Conservation (phyloP, 2,113 vertebrate genomes). For the Coregonus clupeaformis region DNA sequence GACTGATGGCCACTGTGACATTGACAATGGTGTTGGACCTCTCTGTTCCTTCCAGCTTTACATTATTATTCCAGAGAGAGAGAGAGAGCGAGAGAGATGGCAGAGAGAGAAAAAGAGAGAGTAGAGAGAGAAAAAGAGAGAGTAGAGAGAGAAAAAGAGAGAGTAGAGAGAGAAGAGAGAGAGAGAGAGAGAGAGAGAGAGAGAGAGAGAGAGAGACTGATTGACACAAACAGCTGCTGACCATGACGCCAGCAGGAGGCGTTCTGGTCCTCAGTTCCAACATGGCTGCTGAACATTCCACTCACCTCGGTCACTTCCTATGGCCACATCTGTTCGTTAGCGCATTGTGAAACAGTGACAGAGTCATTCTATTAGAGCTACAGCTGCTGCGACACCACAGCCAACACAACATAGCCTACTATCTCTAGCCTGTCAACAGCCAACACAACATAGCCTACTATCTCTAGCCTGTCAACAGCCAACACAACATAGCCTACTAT, state of each 20-base stretch:
- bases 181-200: neutral
- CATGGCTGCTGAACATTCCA: neutral
- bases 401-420: neutral
- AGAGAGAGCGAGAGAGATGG: neutral
- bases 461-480: too few species aligned
- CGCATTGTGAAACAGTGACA: neutral
- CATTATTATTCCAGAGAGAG: neutral
- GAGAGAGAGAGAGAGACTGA: neutral
- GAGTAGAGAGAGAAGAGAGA: neutral
- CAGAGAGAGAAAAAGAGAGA: constrained; percentile 21
- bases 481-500: too few species aligned
- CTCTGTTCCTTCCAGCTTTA: constrained; percentile 2
- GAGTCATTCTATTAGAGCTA: neutral
- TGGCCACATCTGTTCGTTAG: neutral
- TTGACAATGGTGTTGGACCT: neutral
- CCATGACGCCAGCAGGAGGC: neutral
- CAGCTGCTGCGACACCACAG: neutral
- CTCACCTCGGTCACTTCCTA: neutral
- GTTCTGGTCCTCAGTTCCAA: neutral
- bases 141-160: constrained; percentile 36
- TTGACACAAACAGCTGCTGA: neutral
- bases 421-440: neutral
- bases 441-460: neutral
- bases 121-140: neutral
- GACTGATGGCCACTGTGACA: neutral